Percentiles rank a stretch among this genome's conserved stretches.
Evolutionary conservation across 2,888 invertebrate species (phyloP).

Genomic region (Eupeodes latifasciatus): DNA sequence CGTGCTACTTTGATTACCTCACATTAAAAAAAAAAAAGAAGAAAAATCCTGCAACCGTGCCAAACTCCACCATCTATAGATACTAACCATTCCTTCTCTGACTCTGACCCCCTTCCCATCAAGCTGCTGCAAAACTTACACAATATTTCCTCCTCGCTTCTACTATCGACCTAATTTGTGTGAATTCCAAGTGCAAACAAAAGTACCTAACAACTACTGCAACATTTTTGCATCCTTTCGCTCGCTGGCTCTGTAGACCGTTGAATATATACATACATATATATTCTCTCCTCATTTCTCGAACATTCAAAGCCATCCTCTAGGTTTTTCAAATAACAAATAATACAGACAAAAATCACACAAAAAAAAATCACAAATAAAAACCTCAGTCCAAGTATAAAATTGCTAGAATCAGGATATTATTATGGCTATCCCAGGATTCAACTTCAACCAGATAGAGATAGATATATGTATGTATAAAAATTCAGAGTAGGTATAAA

Average conservation of each 20-base stretch:
- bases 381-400: conserved; percentile 54
- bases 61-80: conserved; percentile 38
- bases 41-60: conserved; percentile 46
- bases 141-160: conserved; percentile 44
- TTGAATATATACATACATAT: background rate
- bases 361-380: background rate
- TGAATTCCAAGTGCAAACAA: conserved; percentile 74
- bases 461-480: conserved; percentile 21
- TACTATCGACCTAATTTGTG: conserved; percentile 74
- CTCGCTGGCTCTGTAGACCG: background rate
- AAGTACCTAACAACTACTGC: conserved; percentile 66
- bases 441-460: background rate
- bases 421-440: conserved; percentile 54
- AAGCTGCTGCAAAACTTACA: conserved; percentile 34
- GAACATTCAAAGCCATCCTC: conserved; percentile 24
- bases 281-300: background rate
- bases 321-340: conserved; percentile 44
- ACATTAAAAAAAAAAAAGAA: conserved; percentile 25
- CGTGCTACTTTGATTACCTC: conserved; percentile 53
- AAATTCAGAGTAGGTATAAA: conserved; percentile 1
- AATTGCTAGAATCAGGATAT: conserved; percentile 65
- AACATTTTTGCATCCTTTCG: conserved; percentile 64
- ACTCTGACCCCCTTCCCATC: conserved; percentile 25
- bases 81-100: background rate
- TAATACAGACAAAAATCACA: background rate